These are phyloP conservation scores for Antennarius striatus DNA, from an alignment of 2,113 vertebrate genomes.

Conservation along the genomic window DNA sequence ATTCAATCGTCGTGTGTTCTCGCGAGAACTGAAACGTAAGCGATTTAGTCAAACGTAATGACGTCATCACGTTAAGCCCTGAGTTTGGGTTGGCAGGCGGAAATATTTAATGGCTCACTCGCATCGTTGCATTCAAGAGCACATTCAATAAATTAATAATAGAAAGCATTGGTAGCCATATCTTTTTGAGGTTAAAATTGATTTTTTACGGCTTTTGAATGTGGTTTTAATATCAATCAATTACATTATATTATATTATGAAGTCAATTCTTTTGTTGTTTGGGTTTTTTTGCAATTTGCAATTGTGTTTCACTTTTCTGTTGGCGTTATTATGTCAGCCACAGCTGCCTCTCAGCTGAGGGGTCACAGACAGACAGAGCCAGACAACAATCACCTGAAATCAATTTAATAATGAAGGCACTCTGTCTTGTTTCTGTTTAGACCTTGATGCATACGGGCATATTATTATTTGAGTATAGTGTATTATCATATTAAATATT, in stretches of 20 bases:
- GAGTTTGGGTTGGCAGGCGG: background rate
- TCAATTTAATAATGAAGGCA: slow-evolving; percentile 23
- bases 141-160: too few relatives aligned
- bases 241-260: too few relatives aligned
- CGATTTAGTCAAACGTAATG: background rate
- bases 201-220: too few relatives aligned
- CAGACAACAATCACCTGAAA: slow-evolving; percentile 18
- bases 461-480: slow-evolving; percentile 29
- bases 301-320: too few relatives aligned
- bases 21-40: slow-evolving; percentile 45
- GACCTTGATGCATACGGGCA: slow-evolving; percentile 19
- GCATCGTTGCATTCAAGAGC: too few relatives aligned
- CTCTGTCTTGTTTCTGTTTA: slow-evolving; percentile 17
- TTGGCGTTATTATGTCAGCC: background rate
- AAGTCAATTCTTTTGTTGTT: too few relatives aligned
- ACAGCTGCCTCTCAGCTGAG: background rate
- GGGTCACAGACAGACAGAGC: background rate
- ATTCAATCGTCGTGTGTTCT: slow-evolving; percentile 43
- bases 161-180: too few relatives aligned
- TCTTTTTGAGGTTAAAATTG: too few relatives aligned
- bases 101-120: too few relatives aligned
- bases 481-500: slow-evolving; percentile 51
- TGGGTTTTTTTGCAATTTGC: too few relatives aligned
- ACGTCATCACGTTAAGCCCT: background rate
- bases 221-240: too few relatives aligned